Percentiles rank a stretch among this genome's conserved stretches.
phyloP scores from a whole-genome alignment of 2,797 vertebrate species.

The Hozukius guyotensis region DNA sequence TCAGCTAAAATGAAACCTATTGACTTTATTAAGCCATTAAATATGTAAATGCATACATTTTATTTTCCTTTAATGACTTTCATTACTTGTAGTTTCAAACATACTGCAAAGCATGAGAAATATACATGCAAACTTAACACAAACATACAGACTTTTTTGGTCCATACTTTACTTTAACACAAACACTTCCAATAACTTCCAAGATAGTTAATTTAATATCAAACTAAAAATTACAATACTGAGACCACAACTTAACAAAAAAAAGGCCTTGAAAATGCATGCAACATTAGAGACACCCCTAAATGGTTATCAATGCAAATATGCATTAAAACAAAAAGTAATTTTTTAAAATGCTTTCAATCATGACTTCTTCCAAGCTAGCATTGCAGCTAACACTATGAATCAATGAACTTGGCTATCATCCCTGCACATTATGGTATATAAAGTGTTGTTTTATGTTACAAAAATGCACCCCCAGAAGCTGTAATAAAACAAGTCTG shows the following conservation, averaged over 20 bases:
- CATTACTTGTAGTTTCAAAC: neutral
- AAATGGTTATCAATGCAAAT: too few species aligned
- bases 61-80: neutral
- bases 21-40: neutral
- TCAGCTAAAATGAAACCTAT: neutral
- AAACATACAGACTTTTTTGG: neutral
- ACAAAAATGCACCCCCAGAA: neutral
- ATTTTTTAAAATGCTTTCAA: neutral
- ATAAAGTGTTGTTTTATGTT: constrained; percentile 21
- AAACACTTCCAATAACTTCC: constrained; percentile 2
- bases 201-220: neutral
- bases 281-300: neutral
- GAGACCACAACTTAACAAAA: neutral
- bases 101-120: neutral
- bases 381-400: constrained; percentile 44
- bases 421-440: constrained; percentile 15
- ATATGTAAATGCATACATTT: neutral
- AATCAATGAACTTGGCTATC: constrained; percentile 75
- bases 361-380: constrained; percentile 25
- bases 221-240: neutral
- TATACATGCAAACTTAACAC: neutral
- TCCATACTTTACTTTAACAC: neutral
- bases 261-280: neutral
- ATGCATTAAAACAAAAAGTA: too few species aligned
- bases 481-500: neutral